phyloP scores from a whole-genome alignment of 2,888 invertebrate species.

The Cheilosia vulpina region DNA sequence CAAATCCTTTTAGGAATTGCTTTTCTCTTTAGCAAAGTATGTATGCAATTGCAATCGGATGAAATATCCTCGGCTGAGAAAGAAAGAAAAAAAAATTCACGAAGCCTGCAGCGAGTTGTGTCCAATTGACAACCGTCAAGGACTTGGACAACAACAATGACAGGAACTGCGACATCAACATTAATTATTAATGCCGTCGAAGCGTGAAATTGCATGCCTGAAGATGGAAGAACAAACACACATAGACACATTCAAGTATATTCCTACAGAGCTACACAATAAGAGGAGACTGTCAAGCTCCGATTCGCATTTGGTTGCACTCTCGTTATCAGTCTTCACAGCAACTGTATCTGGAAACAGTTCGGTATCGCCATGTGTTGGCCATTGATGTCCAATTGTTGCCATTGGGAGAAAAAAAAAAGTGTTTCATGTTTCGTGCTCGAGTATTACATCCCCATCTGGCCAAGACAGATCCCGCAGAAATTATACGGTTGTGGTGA shows the following conservation, averaged over 20 bases:
- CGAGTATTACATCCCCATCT: conserved; percentile 11
- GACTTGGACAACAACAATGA: not conserved
- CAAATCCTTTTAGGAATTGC: no score
- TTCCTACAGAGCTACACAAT: no score
- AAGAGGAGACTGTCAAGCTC: not conserved
- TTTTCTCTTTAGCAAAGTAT: no score
- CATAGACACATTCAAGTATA: not conserved
- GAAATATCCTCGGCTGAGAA: not conserved
- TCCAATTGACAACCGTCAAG: no score
- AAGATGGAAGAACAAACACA: not conserved
- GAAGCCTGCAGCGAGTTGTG: no score
- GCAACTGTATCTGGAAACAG: not conserved
- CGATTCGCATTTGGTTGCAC: not conserved
- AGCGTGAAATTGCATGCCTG: not conserved
- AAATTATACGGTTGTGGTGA: conserved; percentile 14
- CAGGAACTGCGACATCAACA: not conserved
- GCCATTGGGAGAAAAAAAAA: not conserved
- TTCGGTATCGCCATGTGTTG: not conserved
- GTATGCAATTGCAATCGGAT: not conserved
- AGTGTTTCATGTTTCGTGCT: not conserved
- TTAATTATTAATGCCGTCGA: not conserved
- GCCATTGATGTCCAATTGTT: not conserved
- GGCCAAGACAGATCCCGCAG: not conserved
- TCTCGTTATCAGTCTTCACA: not conserved
- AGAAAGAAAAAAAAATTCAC: not conserved